Base-by-base conservation (phyloP, 1,140 invertebrate genomes). In the Zophobas morio region DNA sequence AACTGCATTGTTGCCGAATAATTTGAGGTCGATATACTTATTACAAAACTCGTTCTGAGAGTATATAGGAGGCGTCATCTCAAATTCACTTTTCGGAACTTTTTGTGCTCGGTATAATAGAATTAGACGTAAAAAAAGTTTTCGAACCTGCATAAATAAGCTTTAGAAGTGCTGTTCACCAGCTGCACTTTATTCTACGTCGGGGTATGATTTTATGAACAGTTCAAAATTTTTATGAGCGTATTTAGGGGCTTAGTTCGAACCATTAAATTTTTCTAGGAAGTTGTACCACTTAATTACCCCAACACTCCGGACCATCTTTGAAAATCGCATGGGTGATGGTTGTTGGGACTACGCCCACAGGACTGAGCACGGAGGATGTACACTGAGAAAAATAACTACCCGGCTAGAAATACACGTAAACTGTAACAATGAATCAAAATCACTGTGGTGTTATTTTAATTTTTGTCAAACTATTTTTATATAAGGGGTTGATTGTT, bases 21-120 rank as follows among this genome's bases (percentile, higher is more conserved):
- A 66, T 66, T 42, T 66, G 2, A 47, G 39, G 60, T 66, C 60
- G 60, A 66, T 66, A 46, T 66, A 40, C 60, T 42, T 66, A 66
- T 66, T 66, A 66, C 39, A 42, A 66, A 66, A 66, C 60, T 32
- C 60, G 57, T 39, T 42, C 35, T 1, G 6, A 8, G n/a, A 39
- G 60, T 42, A 63, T 63, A 63, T 6, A 39, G 35, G 20, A 39
- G 37, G 37, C 57, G 57, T 63, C 57, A 63, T 63, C 1, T 63
- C 57, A 39, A 63, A 63, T 63, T 66, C 60, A 66, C 60, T 66
- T 66, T 66, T 66, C 60, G 60, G 60, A 37, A 66, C 60, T 66
- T 66, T 66, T 66, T 66, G 57, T 36, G 35, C 36, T 33, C 8
- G 57, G 2, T 51, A 20, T 51, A 51, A 51, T 51, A 51, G 49